Percentiles rank a stretch among this genome's conserved stretches.
Conservation (phyloP, 2,888 invertebrate species). For the Meghimatium bilineatum region DNA sequence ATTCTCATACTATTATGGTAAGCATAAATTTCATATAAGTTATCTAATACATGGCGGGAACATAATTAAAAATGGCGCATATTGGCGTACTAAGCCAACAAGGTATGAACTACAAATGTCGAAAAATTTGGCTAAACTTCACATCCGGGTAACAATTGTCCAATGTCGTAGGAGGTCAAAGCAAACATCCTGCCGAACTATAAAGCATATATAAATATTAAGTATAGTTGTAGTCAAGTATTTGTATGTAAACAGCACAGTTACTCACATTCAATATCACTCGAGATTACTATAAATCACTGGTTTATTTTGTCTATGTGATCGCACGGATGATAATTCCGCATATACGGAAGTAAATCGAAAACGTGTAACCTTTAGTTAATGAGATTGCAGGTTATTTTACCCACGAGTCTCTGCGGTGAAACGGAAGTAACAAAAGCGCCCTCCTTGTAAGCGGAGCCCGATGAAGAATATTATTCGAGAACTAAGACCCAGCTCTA, state of each 20-base stretch:
- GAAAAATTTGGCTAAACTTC: neutral
- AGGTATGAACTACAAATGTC: neutral
- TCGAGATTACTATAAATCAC: neutral
- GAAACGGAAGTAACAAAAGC: slow-evolving; percentile 9
- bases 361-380: slow-evolving; percentile 2
- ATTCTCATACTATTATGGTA: no score
- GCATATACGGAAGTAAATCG: slow-evolving; percentile 25
- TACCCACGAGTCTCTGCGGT: slow-evolving; percentile 27
- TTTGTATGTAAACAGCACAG: neutral
- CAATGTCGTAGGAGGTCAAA: slow-evolving; percentile 4
- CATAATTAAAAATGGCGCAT: no score
- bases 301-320: neutral
- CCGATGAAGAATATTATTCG: neutral
- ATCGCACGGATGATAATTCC: neutral
- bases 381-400: slow-evolving; percentile 10
- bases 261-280: slow-evolving; percentile 10
- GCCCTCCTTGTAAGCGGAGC: slow-evolving; percentile 18
- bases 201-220: neutral
- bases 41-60: no score
- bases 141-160: slow-evolving; percentile 16
- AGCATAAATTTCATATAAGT: no score
- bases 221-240: neutral
- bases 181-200: neutral
- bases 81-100: no score
- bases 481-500: neutral